These are phyloP conservation scores for Calephelis nemesis DNA, from an alignment of 1,140 invertebrate species.

Conservation along the genomic window DNA sequence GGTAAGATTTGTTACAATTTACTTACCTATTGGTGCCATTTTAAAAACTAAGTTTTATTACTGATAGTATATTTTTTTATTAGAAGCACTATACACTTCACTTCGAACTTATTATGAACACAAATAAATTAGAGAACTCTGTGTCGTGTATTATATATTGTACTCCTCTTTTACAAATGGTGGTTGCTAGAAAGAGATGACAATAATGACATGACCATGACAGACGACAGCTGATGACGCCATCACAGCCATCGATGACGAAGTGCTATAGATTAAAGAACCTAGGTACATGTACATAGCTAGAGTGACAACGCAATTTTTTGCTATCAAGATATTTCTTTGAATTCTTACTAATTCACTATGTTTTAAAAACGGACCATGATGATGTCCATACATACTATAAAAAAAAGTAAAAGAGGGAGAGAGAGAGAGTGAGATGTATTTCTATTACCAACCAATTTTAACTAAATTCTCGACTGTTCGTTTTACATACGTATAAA, in stretches of 20 bases:
- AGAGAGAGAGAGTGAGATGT: no score
- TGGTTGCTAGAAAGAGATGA: constrained; percentile 40
- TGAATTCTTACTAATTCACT: no score
- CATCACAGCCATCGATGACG: constrained; percentile 35
- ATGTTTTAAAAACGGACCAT: no score
- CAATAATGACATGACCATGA: constrained; percentile 28
- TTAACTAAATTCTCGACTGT: no score
- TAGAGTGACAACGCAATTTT: constrained; percentile 30
- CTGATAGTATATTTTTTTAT: constrained; percentile 34
- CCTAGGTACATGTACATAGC: constrained; percentile 11
- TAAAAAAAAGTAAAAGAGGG: neutral
- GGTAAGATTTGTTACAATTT: constrained; percentile 47
- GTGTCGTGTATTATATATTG: constrained; percentile 32
- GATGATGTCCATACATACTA: neutral
- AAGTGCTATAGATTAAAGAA: constrained; percentile 20
- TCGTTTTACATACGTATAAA: no score
- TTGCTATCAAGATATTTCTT: constrained; percentile 29
- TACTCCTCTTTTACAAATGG: constrained; percentile 35
- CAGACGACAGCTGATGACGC: constrained; percentile 47
- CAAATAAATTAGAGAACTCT: constrained; percentile 21
- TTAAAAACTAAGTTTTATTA: constrained; percentile 38
- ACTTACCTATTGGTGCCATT: constrained; percentile 75
- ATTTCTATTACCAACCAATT: no score
- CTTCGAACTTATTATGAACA: constrained; percentile 7
- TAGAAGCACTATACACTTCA: constrained; percentile 23